These are phyloP conservation scores for Chinchilla lanigera DNA, from an alignment of 2,113 vertebrate species.

Conservation along the genomic window DNA sequence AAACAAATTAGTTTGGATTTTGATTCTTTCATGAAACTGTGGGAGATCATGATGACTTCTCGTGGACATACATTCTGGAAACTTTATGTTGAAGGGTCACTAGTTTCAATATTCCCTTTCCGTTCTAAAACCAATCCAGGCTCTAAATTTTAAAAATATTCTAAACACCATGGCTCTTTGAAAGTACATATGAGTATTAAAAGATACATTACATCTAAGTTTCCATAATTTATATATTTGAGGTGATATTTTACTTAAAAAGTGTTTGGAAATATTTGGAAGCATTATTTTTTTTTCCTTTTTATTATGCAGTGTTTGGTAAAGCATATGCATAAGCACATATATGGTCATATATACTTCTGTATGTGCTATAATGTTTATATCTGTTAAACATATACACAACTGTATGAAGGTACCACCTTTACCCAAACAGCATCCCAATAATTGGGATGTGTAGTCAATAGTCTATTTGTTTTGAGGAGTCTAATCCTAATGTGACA, in stretches of 20 bases:
- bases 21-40: background rate
- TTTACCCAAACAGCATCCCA: background rate
- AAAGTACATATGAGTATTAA: background rate
- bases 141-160: background rate
- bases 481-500: background rate
- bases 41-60: background rate
- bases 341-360: background rate
- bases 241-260: background rate
- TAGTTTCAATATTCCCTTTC: background rate
- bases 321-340: background rate
- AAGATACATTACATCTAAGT: background rate
- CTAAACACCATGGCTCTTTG: background rate
- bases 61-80: background rate
- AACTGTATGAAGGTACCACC: too few relatives aligned
- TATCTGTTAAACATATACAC: background rate
- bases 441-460: slow-evolving; percentile 22
- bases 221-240: background rate
- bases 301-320: background rate
- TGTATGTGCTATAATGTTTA: background rate
- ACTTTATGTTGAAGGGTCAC: background rate
- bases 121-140: background rate
- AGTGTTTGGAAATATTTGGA: background rate
- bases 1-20: background rate
- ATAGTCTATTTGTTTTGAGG: slow-evolving; percentile 34
- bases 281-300: background rate